Conservation (phyloP, 2,888 invertebrate species). For the Apotomis capreana region DNA sequence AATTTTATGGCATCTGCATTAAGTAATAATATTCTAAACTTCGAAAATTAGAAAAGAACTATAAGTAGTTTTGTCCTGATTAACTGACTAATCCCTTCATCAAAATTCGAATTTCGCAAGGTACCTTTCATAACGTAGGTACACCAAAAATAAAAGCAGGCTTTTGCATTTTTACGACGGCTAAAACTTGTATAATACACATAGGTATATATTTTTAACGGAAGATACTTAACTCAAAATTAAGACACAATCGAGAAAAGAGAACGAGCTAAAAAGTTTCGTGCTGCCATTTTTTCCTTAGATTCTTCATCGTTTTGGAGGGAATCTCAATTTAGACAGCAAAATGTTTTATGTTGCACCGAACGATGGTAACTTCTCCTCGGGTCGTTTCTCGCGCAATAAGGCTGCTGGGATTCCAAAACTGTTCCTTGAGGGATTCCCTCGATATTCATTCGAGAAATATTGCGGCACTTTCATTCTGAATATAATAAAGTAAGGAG, state of each 20-base stretch:
- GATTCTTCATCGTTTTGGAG: slow-evolving; percentile 23
- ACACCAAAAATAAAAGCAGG: no score
- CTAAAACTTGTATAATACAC: no score
- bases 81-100: no score
- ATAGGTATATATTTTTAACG: no score
- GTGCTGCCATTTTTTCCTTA: slow-evolving; percentile 4
- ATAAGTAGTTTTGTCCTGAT: no score
- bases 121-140: no score
- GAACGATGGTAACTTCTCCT: slow-evolving; percentile 57
- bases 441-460: slow-evolving; percentile 64
- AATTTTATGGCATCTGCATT: no score
- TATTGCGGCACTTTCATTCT: slow-evolving; percentile 62
- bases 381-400: slow-evolving; percentile 56
- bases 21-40: no score
- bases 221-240: not conserved
- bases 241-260: not conserved
- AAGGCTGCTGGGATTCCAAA: slow-evolving; percentile 63
- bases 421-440: slow-evolving; percentile 65
- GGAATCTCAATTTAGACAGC: slow-evolving; percentile 49
- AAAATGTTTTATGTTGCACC: slow-evolving; percentile 62
- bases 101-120: no score
- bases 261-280: not conserved
- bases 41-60: no score
- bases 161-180: no score
- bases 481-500: slow-evolving; percentile 60